Percentiles rank a stretch among this genome's conserved stretches.
phyloP scores from a whole-genome alignment of 2,888 invertebrate genomes.

The Conops quadrifasciatus region DNA sequence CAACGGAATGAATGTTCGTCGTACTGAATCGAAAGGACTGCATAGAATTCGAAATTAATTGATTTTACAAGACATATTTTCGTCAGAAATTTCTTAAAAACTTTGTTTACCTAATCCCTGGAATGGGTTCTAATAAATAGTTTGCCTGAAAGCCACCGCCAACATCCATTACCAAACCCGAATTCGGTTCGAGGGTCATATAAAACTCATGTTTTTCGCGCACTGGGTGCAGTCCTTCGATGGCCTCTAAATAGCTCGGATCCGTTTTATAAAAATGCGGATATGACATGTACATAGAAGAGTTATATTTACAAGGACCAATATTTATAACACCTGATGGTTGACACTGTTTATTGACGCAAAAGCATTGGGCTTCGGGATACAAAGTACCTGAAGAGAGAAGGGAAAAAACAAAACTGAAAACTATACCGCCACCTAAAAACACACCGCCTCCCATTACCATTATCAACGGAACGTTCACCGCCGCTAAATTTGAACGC shows the following conservation, averaged over 20 bases:
- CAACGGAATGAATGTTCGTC: constrained; percentile 74
- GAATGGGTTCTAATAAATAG: constrained; percentile 72
- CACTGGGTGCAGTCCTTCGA: constrained; percentile 77
- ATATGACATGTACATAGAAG: constrained; percentile 82
- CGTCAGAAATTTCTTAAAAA: not conserved
- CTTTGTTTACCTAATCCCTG: constrained; percentile 70
- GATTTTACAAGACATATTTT: not conserved
- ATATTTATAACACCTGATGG: constrained; percentile 79
- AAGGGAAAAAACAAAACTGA: not conserved
- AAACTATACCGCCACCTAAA: too few relatives aligned
- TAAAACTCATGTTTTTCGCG: constrained; percentile 78
- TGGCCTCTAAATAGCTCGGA: constrained; percentile 70
- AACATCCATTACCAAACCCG: constrained; percentile 81
- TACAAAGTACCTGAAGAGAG: constrained; percentile 68
- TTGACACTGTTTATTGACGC: constrained; percentile 72
- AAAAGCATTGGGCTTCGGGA: constrained; percentile 75
- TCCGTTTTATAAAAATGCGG: constrained; percentile 87
- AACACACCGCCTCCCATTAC: constrained; percentile 55
- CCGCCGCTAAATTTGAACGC: constrained; percentile 76
- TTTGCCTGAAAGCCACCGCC: constrained; percentile 82
- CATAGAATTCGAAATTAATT: constrained; percentile 30
- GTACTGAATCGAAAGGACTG: constrained; percentile 51
- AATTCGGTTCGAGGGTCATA: constrained; percentile 77
- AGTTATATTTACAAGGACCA: constrained; percentile 76
- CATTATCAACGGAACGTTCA: constrained; percentile 74